phyloP scores from a whole-genome alignment of 1,140 invertebrate genomes.

The Bombus soroeensis region DNA sequence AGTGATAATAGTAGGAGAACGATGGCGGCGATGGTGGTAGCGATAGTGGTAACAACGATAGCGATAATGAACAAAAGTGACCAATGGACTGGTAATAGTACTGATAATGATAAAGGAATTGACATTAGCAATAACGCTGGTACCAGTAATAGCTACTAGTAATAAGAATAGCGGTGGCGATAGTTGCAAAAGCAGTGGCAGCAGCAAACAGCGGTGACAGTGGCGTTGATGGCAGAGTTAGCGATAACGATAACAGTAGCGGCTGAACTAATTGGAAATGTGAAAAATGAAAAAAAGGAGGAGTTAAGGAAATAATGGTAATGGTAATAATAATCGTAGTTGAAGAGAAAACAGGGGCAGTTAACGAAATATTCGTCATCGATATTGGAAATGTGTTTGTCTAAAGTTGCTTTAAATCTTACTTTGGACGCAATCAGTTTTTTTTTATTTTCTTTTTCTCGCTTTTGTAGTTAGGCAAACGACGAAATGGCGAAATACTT shows the following conservation, averaged over 20 bases:
- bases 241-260: not conserved
- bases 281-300: not conserved
- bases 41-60: slow-evolving; percentile 60
- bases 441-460: slow-evolving; percentile 35
- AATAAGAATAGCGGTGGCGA: not conserved
- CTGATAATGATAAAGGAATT: slow-evolving; percentile 52
- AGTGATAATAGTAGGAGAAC: slow-evolving; percentile 54
- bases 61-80: slow-evolving; percentile 48
- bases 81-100: slow-evolving; percentile 49
- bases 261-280: not conserved
- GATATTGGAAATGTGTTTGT: slow-evolving; percentile 58
- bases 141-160: not conserved
- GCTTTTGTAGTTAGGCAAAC: slow-evolving; percentile 53
- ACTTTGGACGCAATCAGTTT: slow-evolving; percentile 69
- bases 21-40: slow-evolving; percentile 53
- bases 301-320: slow-evolving; percentile 40
- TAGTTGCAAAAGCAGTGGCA: too few relatives aligned
- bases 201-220: too few relatives aligned
- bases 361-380: slow-evolving; percentile 45
- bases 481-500: slow-evolving; percentile 46
- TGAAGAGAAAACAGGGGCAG: slow-evolving; percentile 34
- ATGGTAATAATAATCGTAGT: not conserved
- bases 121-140: too few relatives aligned
- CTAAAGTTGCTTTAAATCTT: slow-evolving; percentile 59
- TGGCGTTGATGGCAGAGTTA: not conserved